phyloP scores from a whole-genome alignment of 2,888 invertebrate genomes.

The Acanthoscelides obtectus region DNA sequence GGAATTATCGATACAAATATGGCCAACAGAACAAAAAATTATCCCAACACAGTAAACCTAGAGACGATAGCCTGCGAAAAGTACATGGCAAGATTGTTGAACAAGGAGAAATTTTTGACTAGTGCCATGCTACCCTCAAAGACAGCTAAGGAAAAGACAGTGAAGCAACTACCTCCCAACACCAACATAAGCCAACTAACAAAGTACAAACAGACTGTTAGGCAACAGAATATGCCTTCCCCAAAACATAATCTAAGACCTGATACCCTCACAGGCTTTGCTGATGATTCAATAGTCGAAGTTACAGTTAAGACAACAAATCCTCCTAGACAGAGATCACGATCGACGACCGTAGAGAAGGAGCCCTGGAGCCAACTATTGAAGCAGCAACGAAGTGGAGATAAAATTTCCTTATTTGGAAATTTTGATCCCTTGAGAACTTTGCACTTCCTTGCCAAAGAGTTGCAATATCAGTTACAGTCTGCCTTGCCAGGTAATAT shows the following conservation, averaged over 20 bases:
- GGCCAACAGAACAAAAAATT: slow-evolving; percentile 18
- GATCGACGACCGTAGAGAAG: slow-evolving; percentile 25
- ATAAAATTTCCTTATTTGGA: slow-evolving; percentile 36
- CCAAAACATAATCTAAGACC: slow-evolving; percentile 11
- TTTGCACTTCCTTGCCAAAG: slow-evolving; percentile 44
- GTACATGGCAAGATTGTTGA: slow-evolving; percentile 23
- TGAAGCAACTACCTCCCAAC: slow-evolving; percentile 8
- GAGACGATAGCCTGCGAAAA: slow-evolving; percentile 24
- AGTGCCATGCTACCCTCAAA: slow-evolving; percentile 4
- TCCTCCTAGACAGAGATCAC: slow-evolving; percentile 28
- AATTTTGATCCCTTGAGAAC: slow-evolving; percentile 44
- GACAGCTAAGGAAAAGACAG: slow-evolving; percentile 16
- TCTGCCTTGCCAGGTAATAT: slow-evolving; percentile 35
- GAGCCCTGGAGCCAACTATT: slow-evolving; percentile 38
- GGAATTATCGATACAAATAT: slow-evolving; percentile 11
- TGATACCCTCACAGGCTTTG: slow-evolving; percentile 8
- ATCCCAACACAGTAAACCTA: slow-evolving; percentile 14
- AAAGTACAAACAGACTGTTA: slow-evolving; percentile 16
- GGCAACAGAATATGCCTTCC: slow-evolving; percentile 23
- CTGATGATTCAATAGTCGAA: slow-evolving; percentile 31
- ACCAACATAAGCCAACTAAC: slow-evolving; percentile 19
- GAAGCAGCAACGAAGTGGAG: slow-evolving; percentile 30
- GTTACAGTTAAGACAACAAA: slow-evolving; percentile 31
- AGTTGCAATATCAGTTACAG: slow-evolving; percentile 39
- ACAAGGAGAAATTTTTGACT: slow-evolving; percentile 17